A percentile compares a stretch with the other conserved stretches of the same genome.
phyloP scores from a whole-genome alignment of 2,888 invertebrate genomes.

The Acrobasis repandana region DNA sequence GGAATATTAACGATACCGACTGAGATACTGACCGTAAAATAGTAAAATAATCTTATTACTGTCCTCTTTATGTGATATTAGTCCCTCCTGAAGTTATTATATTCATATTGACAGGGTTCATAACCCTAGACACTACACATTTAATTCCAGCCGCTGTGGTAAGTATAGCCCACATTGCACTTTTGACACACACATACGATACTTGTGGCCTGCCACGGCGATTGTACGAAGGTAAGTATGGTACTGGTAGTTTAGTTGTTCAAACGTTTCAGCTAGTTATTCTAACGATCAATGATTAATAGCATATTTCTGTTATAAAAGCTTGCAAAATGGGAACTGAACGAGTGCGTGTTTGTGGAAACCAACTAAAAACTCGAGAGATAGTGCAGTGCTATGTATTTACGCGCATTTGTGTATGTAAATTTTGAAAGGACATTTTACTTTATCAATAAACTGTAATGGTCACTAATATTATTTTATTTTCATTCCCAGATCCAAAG shows the following conservation, averaged over 20 bases:
- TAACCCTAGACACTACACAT: conserved; percentile 24
- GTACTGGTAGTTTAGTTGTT: conserved; percentile 31
- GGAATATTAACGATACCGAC: too few relatives aligned
- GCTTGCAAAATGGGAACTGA: conserved; percentile 77
- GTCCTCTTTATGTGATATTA: too few relatives aligned
- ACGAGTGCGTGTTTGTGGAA: conserved; percentile 65
- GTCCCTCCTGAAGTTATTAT: not conserved
- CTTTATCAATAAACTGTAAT: conserved; percentile 66
- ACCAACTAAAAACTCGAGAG: conserved; percentile 49
- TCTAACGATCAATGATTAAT: conserved; percentile 43
- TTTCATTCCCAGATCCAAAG: conserved; percentile 74
- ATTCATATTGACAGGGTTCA: not conserved
- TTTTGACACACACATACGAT: conserved; percentile 25
- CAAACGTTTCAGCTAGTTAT: conserved; percentile 29
- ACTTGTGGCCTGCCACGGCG: conserved; percentile 10
- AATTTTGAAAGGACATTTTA: conserved; percentile 37
- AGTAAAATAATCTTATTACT: too few relatives aligned
- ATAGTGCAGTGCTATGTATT: conserved; percentile 61
- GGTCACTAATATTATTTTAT: conserved; percentile 49
- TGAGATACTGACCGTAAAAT: too few relatives aligned
- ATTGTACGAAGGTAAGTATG: conserved; percentile 48
- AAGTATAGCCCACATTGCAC: conserved; percentile 31
- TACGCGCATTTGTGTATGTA: conserved; percentile 50
- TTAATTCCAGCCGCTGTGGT: conserved; percentile 30
- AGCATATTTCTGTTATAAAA: conserved; percentile 68